Conservation (phyloP, 92 coral and sea anemone species). For the Nematostella vectensis region DNA sequence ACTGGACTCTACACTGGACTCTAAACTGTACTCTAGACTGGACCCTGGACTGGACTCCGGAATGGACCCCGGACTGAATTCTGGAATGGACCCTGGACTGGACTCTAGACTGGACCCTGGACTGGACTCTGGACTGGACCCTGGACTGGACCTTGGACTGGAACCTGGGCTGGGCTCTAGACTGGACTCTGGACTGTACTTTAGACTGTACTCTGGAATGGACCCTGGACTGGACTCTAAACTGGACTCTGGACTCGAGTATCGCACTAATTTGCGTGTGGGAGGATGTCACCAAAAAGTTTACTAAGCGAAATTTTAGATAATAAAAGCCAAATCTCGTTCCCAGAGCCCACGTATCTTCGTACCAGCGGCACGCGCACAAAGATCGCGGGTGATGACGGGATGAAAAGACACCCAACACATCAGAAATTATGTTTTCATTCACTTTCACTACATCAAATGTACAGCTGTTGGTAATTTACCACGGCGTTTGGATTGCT, state of each 20-base stretch:
- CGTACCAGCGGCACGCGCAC: too few relatives aligned
- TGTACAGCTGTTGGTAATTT: too few relatives aligned
- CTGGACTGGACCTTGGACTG: not conserved
- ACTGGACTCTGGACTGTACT: slow-evolving; percentile 1
- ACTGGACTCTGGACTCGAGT: not conserved
- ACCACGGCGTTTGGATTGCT: too few relatives aligned
- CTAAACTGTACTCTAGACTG: not conserved
- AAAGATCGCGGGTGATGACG: too few relatives aligned
- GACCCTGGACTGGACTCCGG: not conserved
- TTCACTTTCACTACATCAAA: too few relatives aligned
- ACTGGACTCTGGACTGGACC: not conserved
- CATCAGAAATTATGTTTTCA: too few relatives aligned
- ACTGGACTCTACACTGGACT: not conserved
- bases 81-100: not conserved
- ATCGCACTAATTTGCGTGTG: too few relatives aligned
- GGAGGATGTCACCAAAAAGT: too few relatives aligned
- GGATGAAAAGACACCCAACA: too few relatives aligned
- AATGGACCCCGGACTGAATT: not conserved
- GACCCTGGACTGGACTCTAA: not conserved
- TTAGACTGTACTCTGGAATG: not conserved
- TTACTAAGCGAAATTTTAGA: too few relatives aligned
- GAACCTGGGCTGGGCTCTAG: not conserved
- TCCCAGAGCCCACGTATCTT: too few relatives aligned
- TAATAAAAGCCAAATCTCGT: too few relatives aligned
- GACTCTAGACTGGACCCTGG: not conserved